These are phyloP conservation scores for Hyles euphorbiae DNA, from an alignment of 1,140 invertebrate genomes.

Conservation along the genomic window DNA sequence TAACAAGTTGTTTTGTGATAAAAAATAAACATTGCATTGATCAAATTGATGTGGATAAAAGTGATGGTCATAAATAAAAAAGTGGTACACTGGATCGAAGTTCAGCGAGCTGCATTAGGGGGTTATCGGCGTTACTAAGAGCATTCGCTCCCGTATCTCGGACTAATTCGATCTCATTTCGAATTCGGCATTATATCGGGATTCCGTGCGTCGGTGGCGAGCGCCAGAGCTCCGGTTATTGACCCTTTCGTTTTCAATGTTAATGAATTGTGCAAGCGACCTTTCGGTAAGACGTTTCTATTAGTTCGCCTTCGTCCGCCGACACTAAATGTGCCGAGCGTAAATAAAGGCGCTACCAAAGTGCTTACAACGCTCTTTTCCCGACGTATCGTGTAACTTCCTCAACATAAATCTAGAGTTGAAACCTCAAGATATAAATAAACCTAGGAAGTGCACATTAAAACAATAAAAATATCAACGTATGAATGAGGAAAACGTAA, in stretches of 20 bases:
- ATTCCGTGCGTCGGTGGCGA: constrained; percentile 6
- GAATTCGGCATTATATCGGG: constrained; percentile 41
- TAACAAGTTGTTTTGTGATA: constrained; percentile 3
- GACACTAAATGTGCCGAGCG: background rate
- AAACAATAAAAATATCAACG: no score
- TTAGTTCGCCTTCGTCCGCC: constrained; percentile 23
- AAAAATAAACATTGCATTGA: constrained; percentile 3
- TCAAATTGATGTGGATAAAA: background rate
- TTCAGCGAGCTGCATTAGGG: constrained; percentile 48
- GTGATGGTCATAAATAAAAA: constrained; percentile 15
- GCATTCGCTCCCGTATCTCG: constrained; percentile 50
- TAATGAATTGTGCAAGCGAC: constrained; percentile 63
- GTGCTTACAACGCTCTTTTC: no score
- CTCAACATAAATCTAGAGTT: no score
- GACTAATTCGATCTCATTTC: constrained; percentile 63
- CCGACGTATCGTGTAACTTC: no score
- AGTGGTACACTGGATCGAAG: constrained; percentile 40
- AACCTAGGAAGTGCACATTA: no score
- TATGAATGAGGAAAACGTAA: no score
- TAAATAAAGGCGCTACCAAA: no score
- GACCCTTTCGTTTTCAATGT: constrained; percentile 40
- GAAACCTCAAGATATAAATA: no score
- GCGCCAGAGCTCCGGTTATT: constrained; percentile 47
- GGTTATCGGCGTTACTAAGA: constrained; percentile 70
- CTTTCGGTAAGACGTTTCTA: constrained; percentile 54